Evolutionary conservation across 2,888 invertebrate species (phyloP).

Genomic region (Diarsia brunnea): DNA sequence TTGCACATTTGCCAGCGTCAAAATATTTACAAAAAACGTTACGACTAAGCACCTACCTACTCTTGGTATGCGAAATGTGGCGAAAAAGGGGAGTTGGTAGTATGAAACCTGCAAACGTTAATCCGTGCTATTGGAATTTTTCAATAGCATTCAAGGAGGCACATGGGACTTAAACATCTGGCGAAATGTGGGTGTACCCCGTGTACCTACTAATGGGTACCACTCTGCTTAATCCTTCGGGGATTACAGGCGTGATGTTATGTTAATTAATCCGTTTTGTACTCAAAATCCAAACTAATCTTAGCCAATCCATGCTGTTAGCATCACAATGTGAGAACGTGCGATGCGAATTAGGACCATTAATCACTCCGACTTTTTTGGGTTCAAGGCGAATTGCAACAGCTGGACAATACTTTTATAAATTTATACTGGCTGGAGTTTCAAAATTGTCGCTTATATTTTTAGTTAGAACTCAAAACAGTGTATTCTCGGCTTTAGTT

Average conservation of each 20-base stretch:
- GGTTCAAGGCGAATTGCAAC: constrained; percentile 46
- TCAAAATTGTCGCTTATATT: constrained; percentile 8
- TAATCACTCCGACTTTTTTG: constrained; percentile 8
- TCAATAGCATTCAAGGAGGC: too few species aligned
- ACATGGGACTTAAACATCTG: too few species aligned
- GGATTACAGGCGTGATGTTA: too few species aligned
- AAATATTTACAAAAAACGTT: too few species aligned
- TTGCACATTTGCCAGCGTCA: not conserved
- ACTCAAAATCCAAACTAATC: constrained; percentile 17
- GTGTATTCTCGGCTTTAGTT: constrained; percentile 15
- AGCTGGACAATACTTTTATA: constrained; percentile 6
- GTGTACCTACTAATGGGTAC: too few species aligned
- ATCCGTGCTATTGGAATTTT: not conserved
- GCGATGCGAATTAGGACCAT: constrained; percentile 43
- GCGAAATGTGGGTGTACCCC: too few species aligned
- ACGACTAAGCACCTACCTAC: not conserved
- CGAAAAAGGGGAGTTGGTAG: not conserved
- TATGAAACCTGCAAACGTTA: not conserved
- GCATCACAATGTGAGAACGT: constrained; percentile 29
- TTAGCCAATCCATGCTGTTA: constrained; percentile 23
- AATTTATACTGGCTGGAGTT: constrained; percentile 10
- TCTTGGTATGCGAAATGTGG: too few species aligned
- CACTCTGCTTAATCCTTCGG: too few species aligned
- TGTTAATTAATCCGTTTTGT: constrained; percentile 1
- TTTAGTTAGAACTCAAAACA: not conserved